Conservation (phyloP, 2,113 vertebrate genomes). For the Puffinus mauretanicus region DNA sequence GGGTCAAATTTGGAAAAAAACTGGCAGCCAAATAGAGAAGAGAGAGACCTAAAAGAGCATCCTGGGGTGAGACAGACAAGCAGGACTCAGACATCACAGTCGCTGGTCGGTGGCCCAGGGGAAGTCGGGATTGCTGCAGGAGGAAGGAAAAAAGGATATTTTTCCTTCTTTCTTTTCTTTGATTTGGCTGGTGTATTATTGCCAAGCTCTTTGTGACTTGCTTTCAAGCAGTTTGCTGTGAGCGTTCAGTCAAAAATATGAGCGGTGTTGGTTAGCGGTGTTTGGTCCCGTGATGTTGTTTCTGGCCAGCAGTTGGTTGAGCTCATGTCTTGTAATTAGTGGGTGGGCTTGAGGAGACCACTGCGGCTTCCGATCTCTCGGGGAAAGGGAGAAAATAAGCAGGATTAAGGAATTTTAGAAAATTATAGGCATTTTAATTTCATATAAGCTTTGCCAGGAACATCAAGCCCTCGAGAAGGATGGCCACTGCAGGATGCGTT, state of each 20-base stretch:
- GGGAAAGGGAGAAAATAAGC: slow-evolving; percentile 65
- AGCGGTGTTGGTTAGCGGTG: neutral
- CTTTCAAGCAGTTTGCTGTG: neutral
- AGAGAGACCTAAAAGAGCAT: neutral
- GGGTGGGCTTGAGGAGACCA: slow-evolving; percentile 51
- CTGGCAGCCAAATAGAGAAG: neutral
- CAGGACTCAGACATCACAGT: neutral
- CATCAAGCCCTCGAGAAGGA: neutral
- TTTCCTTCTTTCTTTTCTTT: neutral
- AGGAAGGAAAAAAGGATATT: neutral
- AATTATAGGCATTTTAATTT: slow-evolving; percentile 39
- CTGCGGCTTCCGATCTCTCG: slow-evolving; percentile 33
- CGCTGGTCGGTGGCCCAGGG: neutral
- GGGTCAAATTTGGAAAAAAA: neutral
- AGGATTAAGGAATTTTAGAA: slow-evolving; percentile 65
- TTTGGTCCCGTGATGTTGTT: slow-evolving; percentile 36
- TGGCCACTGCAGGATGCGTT: rapidly evolving
- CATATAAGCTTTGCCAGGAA: slow-evolving; percentile 27
- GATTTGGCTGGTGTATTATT: neutral
- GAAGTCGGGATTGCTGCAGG: neutral
- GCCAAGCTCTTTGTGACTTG: neutral
- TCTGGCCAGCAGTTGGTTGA: slow-evolving; percentile 36
- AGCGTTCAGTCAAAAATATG: neutral
- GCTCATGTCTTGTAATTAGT: slow-evolving; percentile 61
- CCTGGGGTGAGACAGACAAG: neutral